Percentiles rank a stretch among this genome's conserved stretches.
These are phyloP conservation scores for Stegostoma tigrinum DNA, from an alignment of 2,113 vertebrate species.

Conservation along the genomic window DNA sequence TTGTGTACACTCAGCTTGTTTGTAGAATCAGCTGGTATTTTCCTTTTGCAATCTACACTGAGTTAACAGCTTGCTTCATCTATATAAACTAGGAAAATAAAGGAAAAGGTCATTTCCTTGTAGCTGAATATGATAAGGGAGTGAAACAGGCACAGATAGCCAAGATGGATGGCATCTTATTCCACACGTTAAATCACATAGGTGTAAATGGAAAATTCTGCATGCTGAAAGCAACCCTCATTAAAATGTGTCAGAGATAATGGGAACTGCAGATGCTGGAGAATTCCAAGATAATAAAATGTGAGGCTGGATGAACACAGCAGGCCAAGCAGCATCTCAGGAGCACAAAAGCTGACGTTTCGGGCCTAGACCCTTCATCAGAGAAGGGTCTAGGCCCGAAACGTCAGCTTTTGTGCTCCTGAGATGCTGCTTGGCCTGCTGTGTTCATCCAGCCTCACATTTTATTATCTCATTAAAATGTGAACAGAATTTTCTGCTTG, in stretches of 20 bases:
- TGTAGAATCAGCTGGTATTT: not conserved
- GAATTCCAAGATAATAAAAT: too few species aligned
- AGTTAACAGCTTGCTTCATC: not conserved
- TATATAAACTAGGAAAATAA: constrained; percentile 27
- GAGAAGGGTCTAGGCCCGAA: too few species aligned
- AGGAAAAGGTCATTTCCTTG: constrained; percentile 1
- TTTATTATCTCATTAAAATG: constrained; percentile 34
- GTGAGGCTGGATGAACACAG: too few species aligned
- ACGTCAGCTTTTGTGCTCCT: too few species aligned
- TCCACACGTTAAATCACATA: constrained; percentile 18
- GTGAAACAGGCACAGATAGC: not conserved
- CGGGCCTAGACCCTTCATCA: too few species aligned
- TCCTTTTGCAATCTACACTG: constrained; percentile 1
- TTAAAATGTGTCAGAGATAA: constrained; percentile 36
- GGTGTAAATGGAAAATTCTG: constrained; percentile 10
- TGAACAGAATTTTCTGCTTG: constrained; percentile 9
- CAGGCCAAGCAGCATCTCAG: too few species aligned
- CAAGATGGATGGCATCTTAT: constrained; percentile 33
- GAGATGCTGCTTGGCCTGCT: too few species aligned
- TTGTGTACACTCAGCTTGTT: not conserved
- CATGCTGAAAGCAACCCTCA: constrained; percentile 4
- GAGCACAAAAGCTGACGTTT: too few species aligned
- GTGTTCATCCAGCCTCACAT: too few species aligned
- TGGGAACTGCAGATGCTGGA: too few species aligned
- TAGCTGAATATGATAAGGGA: constrained; percentile 13